Evolutionary conservation across 1,140 invertebrate genomes (phyloP), one percentile per base, ranked within the genome.

Genomic region (Drosophila takahashii): DNA sequence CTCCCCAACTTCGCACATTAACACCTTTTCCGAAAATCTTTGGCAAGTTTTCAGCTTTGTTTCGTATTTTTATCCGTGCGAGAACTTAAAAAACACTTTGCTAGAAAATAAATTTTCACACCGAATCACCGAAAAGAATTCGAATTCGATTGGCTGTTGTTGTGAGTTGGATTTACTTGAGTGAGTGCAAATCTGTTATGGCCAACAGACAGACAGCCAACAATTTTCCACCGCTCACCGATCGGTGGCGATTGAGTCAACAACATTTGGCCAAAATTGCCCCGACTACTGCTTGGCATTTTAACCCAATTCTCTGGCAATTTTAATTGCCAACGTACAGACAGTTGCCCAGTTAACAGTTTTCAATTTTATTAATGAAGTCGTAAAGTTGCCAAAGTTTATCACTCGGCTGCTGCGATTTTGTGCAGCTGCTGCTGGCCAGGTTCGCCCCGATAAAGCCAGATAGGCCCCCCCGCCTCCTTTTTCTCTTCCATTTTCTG

Each of bases 301-400:
- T 64, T 69, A 69, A 69, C 66, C 66, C 60, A 71, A 71, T 64
- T 71, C 56, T 57, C 42, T n/a, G 48, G 62, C 67, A 69, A 26
- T 45, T 70, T 64, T 70, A 70, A 71, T 81, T 66, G 76, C 66
- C 42, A 42, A 10, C 32, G 39, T 51, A 51, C 48, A 51, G 48
- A 51, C 48, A 34, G 48, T 51, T 34, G 29, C 15, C 29, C 48
- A 34, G 48, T 42, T 16, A 57, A 65, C 39, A 56, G 51, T 60
- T 78, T 64, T 34, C 45, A 41, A 67, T 60, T 74, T 50, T 42
- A 62, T 64, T 69, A 74, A 80, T 74, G 32, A 64, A 59, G 57
- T 67, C 50, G 37, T 64, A 59, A 79, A 73, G 34, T 58, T 56
- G 57, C 47, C 37, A 54, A 66, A 69, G 42, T 79, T 78, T 64